Evolutionary conservation across 2,797 vertebrate genomes (phyloP).

Genomic region (Alauda arvensis): DNA sequence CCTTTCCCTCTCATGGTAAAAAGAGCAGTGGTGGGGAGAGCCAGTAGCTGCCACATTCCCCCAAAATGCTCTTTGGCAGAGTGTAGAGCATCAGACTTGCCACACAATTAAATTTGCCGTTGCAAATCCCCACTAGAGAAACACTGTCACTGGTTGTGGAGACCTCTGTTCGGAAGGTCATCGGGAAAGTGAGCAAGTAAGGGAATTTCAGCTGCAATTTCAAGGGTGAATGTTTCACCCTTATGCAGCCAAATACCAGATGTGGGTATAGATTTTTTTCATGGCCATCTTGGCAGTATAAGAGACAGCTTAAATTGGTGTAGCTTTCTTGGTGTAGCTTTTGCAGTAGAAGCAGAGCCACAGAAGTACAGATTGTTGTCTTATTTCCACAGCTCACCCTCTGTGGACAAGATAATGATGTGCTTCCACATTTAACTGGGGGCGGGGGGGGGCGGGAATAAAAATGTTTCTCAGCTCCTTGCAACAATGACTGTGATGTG

Average conservation of each 20-base stretch:
- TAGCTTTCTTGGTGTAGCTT: background rate
- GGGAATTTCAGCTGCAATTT: background rate
- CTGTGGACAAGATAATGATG: background rate
- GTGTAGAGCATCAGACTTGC: background rate
- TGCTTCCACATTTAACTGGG: background rate
- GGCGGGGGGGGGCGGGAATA: fast-evolving
- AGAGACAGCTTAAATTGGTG: background rate
- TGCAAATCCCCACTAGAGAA: background rate
- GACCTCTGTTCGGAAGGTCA: background rate
- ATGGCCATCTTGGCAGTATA: background rate
- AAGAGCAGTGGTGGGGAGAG: background rate
- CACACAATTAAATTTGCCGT: background rate
- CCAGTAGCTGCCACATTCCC: background rate
- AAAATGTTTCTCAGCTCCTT: background rate
- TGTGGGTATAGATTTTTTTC: background rate
- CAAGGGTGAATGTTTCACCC: background rate
- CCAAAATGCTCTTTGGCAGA: background rate
- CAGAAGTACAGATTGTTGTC: background rate
- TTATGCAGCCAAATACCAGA: background rate
- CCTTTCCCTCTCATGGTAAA: fast-evolving
- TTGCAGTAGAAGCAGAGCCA: background rate
- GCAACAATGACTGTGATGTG: background rate
- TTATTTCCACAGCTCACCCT: background rate
- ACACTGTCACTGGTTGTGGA: fast-evolving
- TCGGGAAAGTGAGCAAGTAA: background rate